A percentile compares a stretch with the other conserved stretches of the same genome.
phyloP scores from a whole-genome alignment of 1,140 invertebrate genomes.

The Apis laboriosa region DNA sequence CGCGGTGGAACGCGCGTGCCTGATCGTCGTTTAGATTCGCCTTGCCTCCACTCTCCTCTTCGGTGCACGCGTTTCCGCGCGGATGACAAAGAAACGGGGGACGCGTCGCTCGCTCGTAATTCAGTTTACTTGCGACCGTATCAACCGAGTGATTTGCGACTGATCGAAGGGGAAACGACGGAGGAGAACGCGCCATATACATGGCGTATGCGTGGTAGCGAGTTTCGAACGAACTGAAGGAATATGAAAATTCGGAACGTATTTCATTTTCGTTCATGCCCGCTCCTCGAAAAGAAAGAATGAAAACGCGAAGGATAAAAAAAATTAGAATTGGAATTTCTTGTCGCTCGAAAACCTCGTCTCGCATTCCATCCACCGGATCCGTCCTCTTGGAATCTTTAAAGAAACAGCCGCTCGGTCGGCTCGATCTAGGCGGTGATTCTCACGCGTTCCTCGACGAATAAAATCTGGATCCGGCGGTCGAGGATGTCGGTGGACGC shows the following conservation, averaged over 20 bases:
- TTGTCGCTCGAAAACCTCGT: too few relatives aligned
- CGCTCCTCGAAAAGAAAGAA: too few relatives aligned
- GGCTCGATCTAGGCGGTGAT: constrained; percentile 30
- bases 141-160: constrained; percentile 56
- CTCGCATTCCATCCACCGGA: too few relatives aligned
- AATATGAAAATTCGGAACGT: too few relatives aligned
- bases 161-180: too few relatives aligned
- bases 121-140: constrained; percentile 59
- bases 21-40: constrained; percentile 64
- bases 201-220: too few relatives aligned
- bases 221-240: too few relatives aligned
- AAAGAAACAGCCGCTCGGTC: neutral
- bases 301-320: too few relatives aligned
- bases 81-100: constrained; percentile 58
- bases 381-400: neutral
- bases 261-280: too few relatives aligned
- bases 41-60: constrained; percentile 43
- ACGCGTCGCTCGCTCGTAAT: constrained; percentile 53
- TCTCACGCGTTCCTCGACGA: constrained; percentile 48
- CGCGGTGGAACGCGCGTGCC: constrained; percentile 63
- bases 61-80: constrained; percentile 47
- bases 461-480: constrained; percentile 53
- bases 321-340: too few relatives aligned
- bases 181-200: too few relatives aligned
- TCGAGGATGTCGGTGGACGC: neutral